These are phyloP conservation scores for Myotis pilosus DNA, from an alignment of 2,797 vertebrate genomes.

Conservation along the genomic window DNA sequence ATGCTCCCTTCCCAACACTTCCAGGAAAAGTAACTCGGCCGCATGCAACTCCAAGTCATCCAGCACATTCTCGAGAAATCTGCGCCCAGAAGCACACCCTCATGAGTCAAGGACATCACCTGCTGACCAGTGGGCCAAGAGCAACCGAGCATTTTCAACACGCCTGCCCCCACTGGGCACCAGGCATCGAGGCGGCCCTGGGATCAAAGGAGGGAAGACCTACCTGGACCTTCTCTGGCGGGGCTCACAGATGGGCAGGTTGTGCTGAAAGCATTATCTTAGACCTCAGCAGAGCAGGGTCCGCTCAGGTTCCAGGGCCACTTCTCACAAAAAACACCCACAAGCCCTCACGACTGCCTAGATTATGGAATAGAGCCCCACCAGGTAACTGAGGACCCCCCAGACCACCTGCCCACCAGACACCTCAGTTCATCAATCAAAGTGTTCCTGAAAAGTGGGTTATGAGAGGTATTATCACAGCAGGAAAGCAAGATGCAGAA, in stretches of 20 bases:
- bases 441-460: neutral
- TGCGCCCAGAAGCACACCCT: neutral
- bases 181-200: accelerated
- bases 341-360: neutral
- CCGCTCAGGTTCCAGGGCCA: neutral
- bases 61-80: neutral
- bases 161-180: neutral
- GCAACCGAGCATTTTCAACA: neutral
- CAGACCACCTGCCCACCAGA: neutral
- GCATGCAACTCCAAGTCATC: neutral
- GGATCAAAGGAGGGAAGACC: neutral
- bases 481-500: neutral
- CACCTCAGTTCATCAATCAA: neutral
- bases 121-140: neutral
- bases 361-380: neutral
- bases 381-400: neutral
- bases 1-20: neutral
- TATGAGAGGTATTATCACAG: neutral
- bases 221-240: neutral
- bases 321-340: neutral
- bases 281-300: neutral
- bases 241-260: neutral
- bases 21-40: neutral
- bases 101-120: neutral
- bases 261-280: neutral